A percentile compares a stretch with the other conserved stretches of the same genome.
Evolutionary conservation across 1,140 invertebrate species (phyloP).

Genomic region (Drosophila burlai): DNA sequence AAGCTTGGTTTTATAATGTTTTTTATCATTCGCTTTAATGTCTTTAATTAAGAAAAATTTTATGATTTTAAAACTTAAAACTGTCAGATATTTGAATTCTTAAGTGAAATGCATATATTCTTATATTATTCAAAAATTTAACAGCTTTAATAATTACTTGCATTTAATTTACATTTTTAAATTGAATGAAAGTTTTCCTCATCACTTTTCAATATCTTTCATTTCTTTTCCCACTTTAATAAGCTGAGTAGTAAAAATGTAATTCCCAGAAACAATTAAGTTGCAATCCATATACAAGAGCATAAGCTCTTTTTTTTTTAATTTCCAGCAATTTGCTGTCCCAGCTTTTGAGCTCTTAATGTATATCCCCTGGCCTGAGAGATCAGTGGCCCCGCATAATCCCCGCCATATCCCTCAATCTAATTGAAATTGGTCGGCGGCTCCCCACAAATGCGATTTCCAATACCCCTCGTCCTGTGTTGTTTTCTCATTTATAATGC

Average conservation of each 20-base stretch:
- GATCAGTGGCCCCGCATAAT: slow-evolving; percentile 23
- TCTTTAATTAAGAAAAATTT: too few species aligned
- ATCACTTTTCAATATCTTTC: background rate
- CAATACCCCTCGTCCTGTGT: slow-evolving; percentile 1
- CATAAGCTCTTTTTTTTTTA: background rate
- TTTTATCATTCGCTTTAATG: background rate
- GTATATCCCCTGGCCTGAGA: background rate
- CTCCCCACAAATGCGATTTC: slow-evolving; percentile 1
- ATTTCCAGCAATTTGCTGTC: background rate
- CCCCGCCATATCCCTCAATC: slow-evolving; percentile 23
- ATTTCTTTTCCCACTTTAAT: background rate
- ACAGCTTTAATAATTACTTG: too few species aligned
- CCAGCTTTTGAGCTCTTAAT: slow-evolving; percentile 1
- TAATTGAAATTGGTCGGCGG: slow-evolving; percentile 30
- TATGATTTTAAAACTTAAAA: background rate
- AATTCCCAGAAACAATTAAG: background rate
- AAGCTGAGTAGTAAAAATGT: background rate
- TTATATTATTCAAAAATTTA: accelerated
- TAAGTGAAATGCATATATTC: background rate
- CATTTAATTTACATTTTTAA: too few species aligned
- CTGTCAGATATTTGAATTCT: background rate
- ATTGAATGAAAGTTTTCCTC: too few species aligned
- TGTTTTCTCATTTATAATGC: slow-evolving; percentile 29
- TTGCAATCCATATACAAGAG: background rate
- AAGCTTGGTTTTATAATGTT: background rate